Conservation (phyloP, 2,888 invertebrate species). For the Ophonus ardosiacus region DNA sequence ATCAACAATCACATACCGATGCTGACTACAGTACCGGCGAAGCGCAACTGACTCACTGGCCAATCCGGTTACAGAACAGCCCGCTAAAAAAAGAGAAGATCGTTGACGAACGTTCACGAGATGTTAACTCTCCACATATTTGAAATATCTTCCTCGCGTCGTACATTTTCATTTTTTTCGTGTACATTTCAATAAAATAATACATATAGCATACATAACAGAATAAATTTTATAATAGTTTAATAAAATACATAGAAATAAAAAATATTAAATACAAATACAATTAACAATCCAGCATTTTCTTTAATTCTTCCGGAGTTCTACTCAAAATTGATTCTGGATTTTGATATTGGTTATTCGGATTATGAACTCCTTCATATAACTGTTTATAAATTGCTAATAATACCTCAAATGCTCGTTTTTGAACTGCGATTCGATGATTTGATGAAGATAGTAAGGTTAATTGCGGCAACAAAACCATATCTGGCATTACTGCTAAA, state of each 20-base stretch:
- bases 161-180: constrained; percentile 36
- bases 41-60: constrained; percentile 67
- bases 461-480: constrained; percentile 90
- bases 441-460: constrained; percentile 88
- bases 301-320: constrained; percentile 85
- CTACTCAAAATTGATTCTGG: constrained; percentile 84
- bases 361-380: constrained; percentile 87
- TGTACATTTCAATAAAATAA: constrained; percentile 5
- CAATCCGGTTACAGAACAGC: constrained; percentile 60
- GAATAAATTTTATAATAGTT: background rate
- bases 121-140: constrained; percentile 49
- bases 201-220: constrained; percentile 13
- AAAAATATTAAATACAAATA: constrained; percentile 25
- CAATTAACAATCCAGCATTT: constrained; percentile 72
- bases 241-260: constrained; percentile 1
- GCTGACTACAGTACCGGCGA: constrained; percentile 70
- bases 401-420: constrained; percentile 90
- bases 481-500: constrained; percentile 90
- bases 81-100: constrained; percentile 66
- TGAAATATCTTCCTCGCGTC: constrained; percentile 21
- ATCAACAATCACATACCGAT: constrained; percentile 67
- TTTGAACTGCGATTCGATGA: constrained; percentile 86
- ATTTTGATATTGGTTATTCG: constrained; percentile 87
- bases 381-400: constrained; percentile 93
- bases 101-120: constrained; percentile 63